Conservation (phyloP, 2,113 vertebrate genomes). For the Apodemus speciosus region DNA sequence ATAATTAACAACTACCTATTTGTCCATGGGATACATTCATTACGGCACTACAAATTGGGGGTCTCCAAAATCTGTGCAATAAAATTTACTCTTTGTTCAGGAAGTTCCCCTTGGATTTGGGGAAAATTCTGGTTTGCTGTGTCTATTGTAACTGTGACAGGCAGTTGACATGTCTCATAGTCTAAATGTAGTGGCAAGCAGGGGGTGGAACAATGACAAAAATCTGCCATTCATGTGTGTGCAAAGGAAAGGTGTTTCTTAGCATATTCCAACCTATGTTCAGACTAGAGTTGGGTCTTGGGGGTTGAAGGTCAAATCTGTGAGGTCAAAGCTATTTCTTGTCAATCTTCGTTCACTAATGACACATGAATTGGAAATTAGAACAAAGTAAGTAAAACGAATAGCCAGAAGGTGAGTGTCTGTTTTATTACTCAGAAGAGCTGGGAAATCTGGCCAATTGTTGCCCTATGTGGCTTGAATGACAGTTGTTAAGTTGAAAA, state of each 20-base stretch:
- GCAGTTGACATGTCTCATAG: conserved; percentile 91
- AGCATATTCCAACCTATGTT: conserved; percentile 91
- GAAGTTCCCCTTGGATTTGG: conserved; percentile 91
- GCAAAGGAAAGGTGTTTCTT: conserved; percentile 91
- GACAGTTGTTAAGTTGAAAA: conserved; percentile 92
- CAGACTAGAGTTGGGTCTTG: conserved; percentile 89
- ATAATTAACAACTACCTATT: conserved; percentile 93
- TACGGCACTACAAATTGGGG: conserved; percentile 89
- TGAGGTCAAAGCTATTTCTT: conserved; percentile 92
- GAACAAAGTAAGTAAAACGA: conserved; percentile 91
- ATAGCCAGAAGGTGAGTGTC: conserved; percentile 93
- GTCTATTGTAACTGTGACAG: conserved; percentile 91
- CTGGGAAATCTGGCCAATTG: conserved; percentile 92
- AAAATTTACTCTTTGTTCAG: conserved; percentile 92
- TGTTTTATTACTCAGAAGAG: conserved; percentile 94
- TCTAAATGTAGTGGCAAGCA: conserved; percentile 90
- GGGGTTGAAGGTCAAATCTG: conserved; percentile 92
- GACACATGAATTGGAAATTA: conserved; percentile 92
- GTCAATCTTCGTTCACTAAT: conserved; percentile 92
- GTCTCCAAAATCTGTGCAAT: conserved; percentile 91
- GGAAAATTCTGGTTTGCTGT: conserved; percentile 90
- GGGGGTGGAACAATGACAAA: conserved; percentile 89
- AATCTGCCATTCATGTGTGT: conserved; percentile 90
- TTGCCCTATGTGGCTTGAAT: conserved; percentile 89
- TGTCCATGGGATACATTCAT: conserved; percentile 90